Evolutionary conservation across 2,888 invertebrate genomes (phyloP), one percentile per base, ranked within the genome.

Genomic region (Isoperla grammatica): DNA sequence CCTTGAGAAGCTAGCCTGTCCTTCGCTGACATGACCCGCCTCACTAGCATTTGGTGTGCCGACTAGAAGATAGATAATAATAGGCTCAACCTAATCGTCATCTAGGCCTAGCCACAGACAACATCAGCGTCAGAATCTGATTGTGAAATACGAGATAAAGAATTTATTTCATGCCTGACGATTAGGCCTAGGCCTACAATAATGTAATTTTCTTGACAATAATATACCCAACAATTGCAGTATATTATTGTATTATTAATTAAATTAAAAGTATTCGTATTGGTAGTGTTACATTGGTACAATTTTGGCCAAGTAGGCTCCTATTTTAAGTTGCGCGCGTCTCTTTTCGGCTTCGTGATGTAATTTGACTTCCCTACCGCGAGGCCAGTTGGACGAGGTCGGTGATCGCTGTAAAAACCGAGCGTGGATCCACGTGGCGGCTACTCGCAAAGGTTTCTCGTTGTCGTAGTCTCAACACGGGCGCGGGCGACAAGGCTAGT

Each of bases 351-450:
- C 37, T 45, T 22, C 45, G 58, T 61, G 61, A 61, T 61, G 61
- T 61, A 61, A 61, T 57, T 60, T 43, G 60, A 60, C 60, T 59
- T 62, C 65, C 64, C 63, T 62, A 65, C 65, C 64, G 62, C 64
- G 59, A 59, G 64, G 62, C 61, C 63, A 49, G 65, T 65, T 65
- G 64, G 57, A 64, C 65, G 65, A 65, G 65, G 65, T 65, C 65
- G 65, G 65, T 63, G 65, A 61, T 63, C 61, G 61, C 62, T 56
- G 45, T 56, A 60, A 65, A 66, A 66, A 65, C 65, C 62, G 62
- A 57, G 63, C 61, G 60, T 45, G 55, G 42, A 57, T 64, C 63
- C 64, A 64, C 64, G 64, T 64, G 64, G 64, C 40, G 64, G 64
- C 58, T 29, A 11, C n/a, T n/a, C 13, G 40, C 60, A 9, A 17